Base-by-base conservation (phyloP, 2,797 vertebrate species). In the Acanthornis magna region DNA sequence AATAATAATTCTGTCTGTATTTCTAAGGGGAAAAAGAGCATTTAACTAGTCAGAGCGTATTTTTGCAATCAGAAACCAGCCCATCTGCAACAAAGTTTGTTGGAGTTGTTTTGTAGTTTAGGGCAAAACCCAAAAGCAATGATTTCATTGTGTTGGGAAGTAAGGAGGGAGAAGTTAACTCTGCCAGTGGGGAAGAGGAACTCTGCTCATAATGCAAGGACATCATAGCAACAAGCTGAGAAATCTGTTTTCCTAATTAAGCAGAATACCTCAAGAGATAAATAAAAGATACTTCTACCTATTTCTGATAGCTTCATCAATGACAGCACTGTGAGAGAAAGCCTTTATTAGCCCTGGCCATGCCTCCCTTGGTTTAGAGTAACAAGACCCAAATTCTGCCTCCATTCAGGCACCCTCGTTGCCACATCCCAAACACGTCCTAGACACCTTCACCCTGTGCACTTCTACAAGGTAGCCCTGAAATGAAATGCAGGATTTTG, bases 391-490 rank as follows among this genome's bases (percentile, higher is more conserved):
- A 68, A 34, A 62, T 47, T 72, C 36, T 53, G 3, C 14, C 34
- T 55, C 26, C 26, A 5, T 61, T 36, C 16, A 38, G n/a, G 34
- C 22, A 3, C 27, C 57, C 23, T 17, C 57, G 22, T 7, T 66
- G 72, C 12, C 9, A 0, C 13, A 68, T 47, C 19, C 62, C 1
- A 4, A 81, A 25, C 14, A 21, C 0, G 0, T 26, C 83, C 63
- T 36, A 42, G 58, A 5, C 36, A 17, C 1, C 1, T 30, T n/a
- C 38, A 30, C 47, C 40, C 18, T 16, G 11, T 26, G 38, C 25
- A 3, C 54, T 40, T 36, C 57, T 47, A 1, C 14, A 34, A 42
- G 17, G 51, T 1, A 27, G 30, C 3, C n/a, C 40, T 78, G 36
- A 62, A 55, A 13, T 50, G 40, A 79, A 71, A 43, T 51, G 27